A percentile compares a stretch with the other conserved stretches of the same genome.
These are phyloP conservation scores for Acanthis flammea DNA, from an alignment of 2,797 vertebrate genomes.

Conservation along the genomic window DNA sequence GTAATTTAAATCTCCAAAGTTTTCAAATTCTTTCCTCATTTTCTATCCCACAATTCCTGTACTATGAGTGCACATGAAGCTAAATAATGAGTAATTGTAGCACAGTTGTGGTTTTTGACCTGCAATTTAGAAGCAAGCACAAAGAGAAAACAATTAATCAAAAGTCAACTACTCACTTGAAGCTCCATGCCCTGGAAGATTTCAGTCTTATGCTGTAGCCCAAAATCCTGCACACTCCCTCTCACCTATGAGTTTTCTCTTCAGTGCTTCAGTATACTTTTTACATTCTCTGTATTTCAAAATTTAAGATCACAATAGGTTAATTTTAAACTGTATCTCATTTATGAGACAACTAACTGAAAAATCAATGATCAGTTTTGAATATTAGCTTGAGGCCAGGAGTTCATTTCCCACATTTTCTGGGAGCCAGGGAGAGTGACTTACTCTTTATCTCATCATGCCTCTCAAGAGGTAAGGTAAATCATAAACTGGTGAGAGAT, in stretches of 20 bases:
- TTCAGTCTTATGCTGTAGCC: background rate
- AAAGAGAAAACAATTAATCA: background rate
- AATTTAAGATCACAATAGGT: background rate
- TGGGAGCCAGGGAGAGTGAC: background rate
- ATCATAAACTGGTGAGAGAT: background rate
- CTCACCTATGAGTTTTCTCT: background rate
- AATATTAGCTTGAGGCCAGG: background rate
- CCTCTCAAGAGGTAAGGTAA: background rate
- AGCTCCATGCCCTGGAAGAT: background rate
- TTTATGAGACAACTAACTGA: background rate
- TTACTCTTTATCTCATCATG: background rate
- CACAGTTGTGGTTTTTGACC: background rate
- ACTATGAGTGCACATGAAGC: background rate
- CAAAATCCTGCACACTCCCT: background rate
- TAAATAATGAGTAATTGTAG: background rate
- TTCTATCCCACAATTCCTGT: background rate
- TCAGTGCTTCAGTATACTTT: background rate
- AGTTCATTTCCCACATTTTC: background rate
- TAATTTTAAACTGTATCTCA: background rate
- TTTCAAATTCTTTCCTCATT: background rate
- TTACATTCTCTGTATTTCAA: background rate
- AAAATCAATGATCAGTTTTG: background rate
- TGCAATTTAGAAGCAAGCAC: background rate
- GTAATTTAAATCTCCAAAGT: background rate
- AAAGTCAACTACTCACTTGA: background rate